A percentile compares a stretch with the other conserved stretches of the same genome.
phyloP scores from a whole-genome alignment of 2,113 vertebrate genomes.

The Gavia stellata region DNA sequence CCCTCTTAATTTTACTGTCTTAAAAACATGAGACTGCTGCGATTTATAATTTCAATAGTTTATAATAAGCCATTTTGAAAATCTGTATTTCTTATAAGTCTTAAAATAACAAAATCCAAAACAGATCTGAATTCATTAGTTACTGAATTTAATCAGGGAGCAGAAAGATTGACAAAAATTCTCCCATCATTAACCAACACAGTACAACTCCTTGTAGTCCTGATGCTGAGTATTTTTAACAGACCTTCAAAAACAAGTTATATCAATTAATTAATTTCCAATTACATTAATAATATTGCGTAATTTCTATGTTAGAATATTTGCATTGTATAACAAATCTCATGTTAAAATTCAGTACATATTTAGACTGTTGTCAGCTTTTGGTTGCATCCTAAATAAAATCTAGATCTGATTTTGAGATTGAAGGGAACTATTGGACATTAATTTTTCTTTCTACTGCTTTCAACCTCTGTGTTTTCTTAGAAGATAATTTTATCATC shows the following conservation, averaged over 20 bases:
- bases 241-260: not conserved
- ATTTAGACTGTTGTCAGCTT: not conserved
- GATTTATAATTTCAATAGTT: not conserved
- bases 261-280: not conserved
- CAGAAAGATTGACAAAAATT: not conserved
- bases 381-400: not conserved
- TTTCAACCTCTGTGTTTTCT: not conserved
- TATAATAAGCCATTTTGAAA: not conserved
- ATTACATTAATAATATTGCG: not conserved
- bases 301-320: not conserved
- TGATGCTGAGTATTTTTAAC: not conserved
- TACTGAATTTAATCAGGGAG: not conserved
- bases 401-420: not conserved
- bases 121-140: not conserved
- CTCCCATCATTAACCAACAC: not conserved
- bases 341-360: not conserved
- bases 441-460: not conserved
- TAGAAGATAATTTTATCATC: not conserved
- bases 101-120: not conserved
- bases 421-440: not conserved
- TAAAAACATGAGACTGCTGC: not conserved
- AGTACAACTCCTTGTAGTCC: not conserved
- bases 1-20: not conserved
- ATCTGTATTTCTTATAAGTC: not conserved
- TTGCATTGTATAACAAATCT: not conserved